Evolutionary conservation across 2,888 invertebrate genomes (phyloP).

Genomic region (Sarcophaga carnaria): DNA sequence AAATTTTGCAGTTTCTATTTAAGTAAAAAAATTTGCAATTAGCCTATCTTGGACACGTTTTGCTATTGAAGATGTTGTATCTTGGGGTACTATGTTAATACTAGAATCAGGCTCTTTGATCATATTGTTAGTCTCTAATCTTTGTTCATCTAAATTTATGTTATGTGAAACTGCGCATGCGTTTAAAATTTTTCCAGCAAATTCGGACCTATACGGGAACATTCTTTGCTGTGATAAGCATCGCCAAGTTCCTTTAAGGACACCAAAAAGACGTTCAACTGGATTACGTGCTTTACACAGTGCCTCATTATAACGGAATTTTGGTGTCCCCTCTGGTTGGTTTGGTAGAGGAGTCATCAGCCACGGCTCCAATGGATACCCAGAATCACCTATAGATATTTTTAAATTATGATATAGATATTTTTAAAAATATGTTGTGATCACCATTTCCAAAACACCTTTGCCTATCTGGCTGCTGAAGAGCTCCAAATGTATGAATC

Average conservation of each 20-base stretch:
- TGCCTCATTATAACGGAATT: constrained; percentile 14
- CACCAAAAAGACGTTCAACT: constrained; percentile 22
- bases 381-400: constrained; percentile 16
- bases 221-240: constrained; percentile 23
- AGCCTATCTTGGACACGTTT: no score
- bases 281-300: constrained; percentile 12
- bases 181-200: constrained; percentile 20
- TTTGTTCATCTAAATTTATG: neutral
- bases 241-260: constrained; percentile 19
- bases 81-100: neutral
- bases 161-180: constrained; percentile 1
- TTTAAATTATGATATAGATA: no score
- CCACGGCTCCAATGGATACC: neutral
- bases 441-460: constrained; percentile 29
- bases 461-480: constrained; percentile 27
- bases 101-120: neutral
- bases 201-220: constrained; percentile 6
- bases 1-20: no score
- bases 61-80: no score
- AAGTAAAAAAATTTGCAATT: no score
- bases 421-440: constrained; percentile 30
- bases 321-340: constrained; percentile 15
- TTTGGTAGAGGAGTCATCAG: constrained; percentile 19
- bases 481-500: constrained; percentile 25
- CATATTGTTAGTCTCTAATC: neutral